Conservation (phyloP, 2,888 invertebrate genomes). For the Drosophila prolongata region DNA sequence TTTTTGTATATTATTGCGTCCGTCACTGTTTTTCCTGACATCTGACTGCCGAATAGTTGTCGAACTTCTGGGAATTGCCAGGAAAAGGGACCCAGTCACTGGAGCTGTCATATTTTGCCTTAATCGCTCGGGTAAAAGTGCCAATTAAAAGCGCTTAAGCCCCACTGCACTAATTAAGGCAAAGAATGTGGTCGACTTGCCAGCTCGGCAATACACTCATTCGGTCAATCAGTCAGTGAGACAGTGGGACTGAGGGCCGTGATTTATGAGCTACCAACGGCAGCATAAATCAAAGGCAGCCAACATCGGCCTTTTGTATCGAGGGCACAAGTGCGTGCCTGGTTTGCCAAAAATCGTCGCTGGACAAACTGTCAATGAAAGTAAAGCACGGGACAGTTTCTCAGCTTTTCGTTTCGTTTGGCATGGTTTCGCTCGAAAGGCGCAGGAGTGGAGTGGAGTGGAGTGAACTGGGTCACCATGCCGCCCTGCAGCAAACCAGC, state of each 20-base stretch:
- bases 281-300: conserved; percentile 65
- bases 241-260: conserved; percentile 44
- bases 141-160: conserved; percentile 68
- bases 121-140: conserved; percentile 69
- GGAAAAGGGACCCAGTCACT: neutral
- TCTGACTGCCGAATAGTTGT: neutral
- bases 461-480: conserved; percentile 68
- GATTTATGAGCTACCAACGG: conserved; percentile 64
- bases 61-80: conserved; percentile 2
- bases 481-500: conserved; percentile 58
- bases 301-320: conserved; percentile 56
- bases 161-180: conserved; percentile 61
- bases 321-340: conserved; percentile 76
- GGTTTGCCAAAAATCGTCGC: conserved; percentile 57
- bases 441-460: conserved; percentile 33
- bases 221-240: conserved; percentile 44
- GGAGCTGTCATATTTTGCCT: conserved; percentile 69
- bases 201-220: conserved; percentile 19
- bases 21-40: neutral
- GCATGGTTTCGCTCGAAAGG: conserved; percentile 49
- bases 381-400: conserved; percentile 64
- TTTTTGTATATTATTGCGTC: neutral
- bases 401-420: conserved; percentile 22
- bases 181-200: conserved; percentile 50
- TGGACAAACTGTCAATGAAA: conserved; percentile 74